phyloP scores from a whole-genome alignment of 92 coral and sea anemone genomes.

The Meandrina meandrites region DNA sequence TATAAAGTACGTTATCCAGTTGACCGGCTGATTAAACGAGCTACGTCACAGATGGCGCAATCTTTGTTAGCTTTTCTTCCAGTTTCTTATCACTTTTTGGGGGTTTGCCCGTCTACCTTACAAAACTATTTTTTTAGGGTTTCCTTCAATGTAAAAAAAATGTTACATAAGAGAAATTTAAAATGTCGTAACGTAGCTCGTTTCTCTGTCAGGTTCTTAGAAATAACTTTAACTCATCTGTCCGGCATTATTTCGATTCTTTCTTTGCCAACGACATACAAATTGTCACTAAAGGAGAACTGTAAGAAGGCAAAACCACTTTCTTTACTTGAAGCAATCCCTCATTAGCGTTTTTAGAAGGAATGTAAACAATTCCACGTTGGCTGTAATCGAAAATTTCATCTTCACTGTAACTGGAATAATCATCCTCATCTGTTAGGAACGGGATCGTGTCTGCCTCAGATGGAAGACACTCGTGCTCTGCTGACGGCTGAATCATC shows the following conservation, averaged over 20 bases:
- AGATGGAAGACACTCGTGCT: conserved; percentile 69
- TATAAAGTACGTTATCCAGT: too few species aligned
- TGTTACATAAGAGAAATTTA: too few species aligned
- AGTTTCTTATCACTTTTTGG: too few species aligned
- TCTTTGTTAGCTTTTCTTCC: too few species aligned
- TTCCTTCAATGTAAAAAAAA: too few species aligned
- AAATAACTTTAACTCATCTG: too few species aligned
- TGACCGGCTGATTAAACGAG: too few species aligned
- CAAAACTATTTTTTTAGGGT: too few species aligned
- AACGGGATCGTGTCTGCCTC: conserved; percentile 76
- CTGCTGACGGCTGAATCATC: conserved; percentile 74
- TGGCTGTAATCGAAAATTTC: conserved; percentile 60
- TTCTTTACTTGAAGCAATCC: conserved; percentile 44
- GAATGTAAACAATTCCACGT: conserved; percentile 61
- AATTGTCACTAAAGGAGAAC: conserved; percentile 82
- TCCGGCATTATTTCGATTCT: background rate
- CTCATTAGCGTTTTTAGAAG: conserved; percentile 50
- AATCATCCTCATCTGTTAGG: conserved; percentile 82
- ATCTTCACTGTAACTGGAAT: conserved; percentile 86
- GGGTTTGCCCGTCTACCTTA: too few species aligned
- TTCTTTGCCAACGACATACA: conserved; percentile 68
- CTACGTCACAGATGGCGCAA: too few species aligned
- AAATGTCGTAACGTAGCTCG: too few species aligned
- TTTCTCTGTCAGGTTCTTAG: too few species aligned
- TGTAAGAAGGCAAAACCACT: conserved; percentile 61